Evolutionary conservation across 2,113 vertebrate genomes (phyloP).

Genomic region (Bubo bubo): DNA sequence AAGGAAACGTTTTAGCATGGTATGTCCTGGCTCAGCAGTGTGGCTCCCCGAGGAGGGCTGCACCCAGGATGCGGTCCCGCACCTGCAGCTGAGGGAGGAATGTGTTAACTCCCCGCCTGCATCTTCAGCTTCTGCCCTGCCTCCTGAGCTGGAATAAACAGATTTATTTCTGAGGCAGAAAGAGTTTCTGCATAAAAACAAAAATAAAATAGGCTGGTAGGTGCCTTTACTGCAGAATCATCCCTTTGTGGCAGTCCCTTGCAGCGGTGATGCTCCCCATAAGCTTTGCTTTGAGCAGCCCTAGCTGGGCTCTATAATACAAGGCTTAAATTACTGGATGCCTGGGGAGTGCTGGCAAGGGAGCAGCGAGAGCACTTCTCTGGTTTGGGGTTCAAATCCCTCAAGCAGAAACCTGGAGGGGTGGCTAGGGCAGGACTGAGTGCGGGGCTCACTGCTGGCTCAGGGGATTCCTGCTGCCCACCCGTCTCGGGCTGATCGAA

Average conservation of each 20-base stretch:
- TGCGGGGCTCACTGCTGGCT: neutral
- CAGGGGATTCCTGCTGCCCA: fast-evolving
- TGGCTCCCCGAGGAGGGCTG: neutral
- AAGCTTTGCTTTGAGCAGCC: neutral
- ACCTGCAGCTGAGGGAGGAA: neutral
- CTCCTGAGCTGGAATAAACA: neutral
- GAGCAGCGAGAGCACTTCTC: neutral
- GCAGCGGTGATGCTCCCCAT: neutral
- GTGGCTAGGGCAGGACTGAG: neutral
- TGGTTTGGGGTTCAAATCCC: neutral
- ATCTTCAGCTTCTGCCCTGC: neutral
- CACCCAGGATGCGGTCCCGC: neutral
- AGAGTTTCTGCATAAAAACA: neutral
- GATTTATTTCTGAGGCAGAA: neutral
- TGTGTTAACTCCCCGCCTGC: neutral
- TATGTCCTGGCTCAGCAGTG: neutral
- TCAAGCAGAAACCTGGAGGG: neutral
- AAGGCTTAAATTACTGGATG: too few relatives aligned
- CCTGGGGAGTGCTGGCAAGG: neutral
- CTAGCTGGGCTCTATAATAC: neutral
- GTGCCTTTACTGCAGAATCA: neutral
- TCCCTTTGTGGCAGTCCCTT: neutral
- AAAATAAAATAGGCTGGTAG: neutral
- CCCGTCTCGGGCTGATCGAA: neutral
- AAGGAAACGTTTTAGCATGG: neutral